Conservation (phyloP, 2,888 invertebrate species). For the Microdon myrmicae region DNA sequence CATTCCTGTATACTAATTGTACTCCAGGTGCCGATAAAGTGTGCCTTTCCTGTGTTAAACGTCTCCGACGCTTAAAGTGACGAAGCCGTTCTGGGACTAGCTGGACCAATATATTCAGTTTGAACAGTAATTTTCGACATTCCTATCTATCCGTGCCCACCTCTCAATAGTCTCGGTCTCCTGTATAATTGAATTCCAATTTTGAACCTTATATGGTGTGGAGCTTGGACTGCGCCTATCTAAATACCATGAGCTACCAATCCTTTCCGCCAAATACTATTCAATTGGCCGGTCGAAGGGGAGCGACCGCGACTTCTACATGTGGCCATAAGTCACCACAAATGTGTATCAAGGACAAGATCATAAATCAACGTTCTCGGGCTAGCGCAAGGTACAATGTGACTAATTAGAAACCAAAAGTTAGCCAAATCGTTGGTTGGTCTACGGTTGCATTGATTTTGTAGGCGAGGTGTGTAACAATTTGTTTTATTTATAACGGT, state of each 20-base stretch:
- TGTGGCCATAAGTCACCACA: slow-evolving; percentile 36
- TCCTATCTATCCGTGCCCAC: too few relatives aligned
- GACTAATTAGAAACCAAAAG: slow-evolving; percentile 45
- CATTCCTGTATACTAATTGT: too few relatives aligned
- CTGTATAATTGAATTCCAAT: too few relatives aligned
- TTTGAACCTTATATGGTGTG: too few relatives aligned
- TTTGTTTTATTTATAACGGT: slow-evolving; percentile 33
- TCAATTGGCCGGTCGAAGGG: neutral
- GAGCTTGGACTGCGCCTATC: too few relatives aligned
- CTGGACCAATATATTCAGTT: slow-evolving; percentile 26
- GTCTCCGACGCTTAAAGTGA: slow-evolving; percentile 40
- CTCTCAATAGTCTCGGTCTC: too few relatives aligned
- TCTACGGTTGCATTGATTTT: slow-evolving; percentile 6
- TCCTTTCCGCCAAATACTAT: slow-evolving; percentile 37
- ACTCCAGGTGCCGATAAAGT: too few relatives aligned
- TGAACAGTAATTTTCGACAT: slow-evolving; percentile 41
- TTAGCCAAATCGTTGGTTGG: slow-evolving; percentile 1
- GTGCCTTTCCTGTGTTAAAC: too few relatives aligned
- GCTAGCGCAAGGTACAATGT: slow-evolving; percentile 27
- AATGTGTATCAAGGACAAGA: slow-evolving; percentile 50
- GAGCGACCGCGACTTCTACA: slow-evolving; percentile 26
- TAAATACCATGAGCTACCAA: too few relatives aligned
- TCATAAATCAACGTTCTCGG: slow-evolving; percentile 40
- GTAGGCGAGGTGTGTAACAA: slow-evolving; percentile 14
- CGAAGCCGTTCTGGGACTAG: slow-evolving; percentile 32